Base-by-base conservation (phyloP, 2,888 invertebrate genomes). In the Dryadula phaetusa region DNA sequence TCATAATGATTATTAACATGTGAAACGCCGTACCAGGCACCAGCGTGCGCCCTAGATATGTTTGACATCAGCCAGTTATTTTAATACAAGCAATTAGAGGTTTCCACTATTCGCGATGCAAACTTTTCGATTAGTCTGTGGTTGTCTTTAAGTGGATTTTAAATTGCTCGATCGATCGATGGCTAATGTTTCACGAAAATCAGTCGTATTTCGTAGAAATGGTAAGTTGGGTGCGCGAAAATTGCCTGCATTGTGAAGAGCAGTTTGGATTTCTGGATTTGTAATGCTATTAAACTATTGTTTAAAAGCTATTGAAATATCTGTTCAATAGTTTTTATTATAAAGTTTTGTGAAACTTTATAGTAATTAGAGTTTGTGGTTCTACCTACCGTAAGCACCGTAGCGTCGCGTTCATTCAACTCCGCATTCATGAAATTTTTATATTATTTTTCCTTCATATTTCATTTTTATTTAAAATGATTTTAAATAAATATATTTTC, bases 1-100 rank as follows among this genome's bases (percentile, higher is more conserved):
- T 92, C 91, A 91, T 89, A 90, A 92, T 90, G 91, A 92, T 92
- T 91, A 92, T 92, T 91, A 91, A 92, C 91, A 91, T 91, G 92
- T 91, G 89, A 88, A 85, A 82, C 83, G 73, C 82, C 78, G 89
- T 91, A 78, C 93, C 90, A 87, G 89, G 87, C 85, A 80, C 87
- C 82, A 85, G 79, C 82, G 81, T 81, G 82, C 83, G 84, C 86
- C 87, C 92, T 84, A 88, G 89, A 90, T 90, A 91, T 91, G 88
- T 91, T 92, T 92, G 91, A 91, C 91, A 91, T 91, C 87, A 88
- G 84, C 86, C 90, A 86, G 90, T 91, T 92, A 92, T 92, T 92
- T 92, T 91, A 92, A 92, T 91, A 92, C 86, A 89, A 83, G 88
- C 90, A 92, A 92, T 92, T 92, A 92, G 84, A 87, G 83, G 86